Conservation (phyloP, 2,888 invertebrate genomes). For the Melolontha melolontha region DNA sequence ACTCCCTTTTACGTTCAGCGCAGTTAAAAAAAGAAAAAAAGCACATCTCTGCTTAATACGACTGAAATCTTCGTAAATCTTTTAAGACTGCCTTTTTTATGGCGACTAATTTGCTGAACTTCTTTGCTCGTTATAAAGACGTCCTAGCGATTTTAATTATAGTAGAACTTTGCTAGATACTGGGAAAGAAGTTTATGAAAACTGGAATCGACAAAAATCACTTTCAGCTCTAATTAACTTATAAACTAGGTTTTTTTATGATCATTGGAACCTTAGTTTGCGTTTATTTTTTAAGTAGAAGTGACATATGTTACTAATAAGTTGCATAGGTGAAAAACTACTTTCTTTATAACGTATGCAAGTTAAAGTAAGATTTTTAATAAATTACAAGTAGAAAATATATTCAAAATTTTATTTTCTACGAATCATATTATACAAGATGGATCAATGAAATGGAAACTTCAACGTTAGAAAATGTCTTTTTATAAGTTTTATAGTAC, state of each 20-base stretch:
- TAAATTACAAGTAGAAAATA: too few species aligned
- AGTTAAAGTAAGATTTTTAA: too few species aligned
- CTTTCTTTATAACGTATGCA: too few species aligned
- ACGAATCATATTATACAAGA: too few species aligned
- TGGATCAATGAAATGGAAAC: too few species aligned
- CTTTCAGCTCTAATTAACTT: conserved; percentile 17
- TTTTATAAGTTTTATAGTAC: too few species aligned
- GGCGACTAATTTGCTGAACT: conserved; percentile 30
- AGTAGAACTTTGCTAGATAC: conserved; percentile 11
- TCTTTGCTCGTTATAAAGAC: conserved; percentile 32
- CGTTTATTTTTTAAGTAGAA: not conserved
- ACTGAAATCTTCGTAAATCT: conserved; percentile 24
- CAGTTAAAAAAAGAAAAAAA: conserved; percentile 5
- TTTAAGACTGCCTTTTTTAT: conserved; percentile 15
- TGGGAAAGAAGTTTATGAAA: conserved; percentile 8
- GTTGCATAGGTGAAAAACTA: too few species aligned
- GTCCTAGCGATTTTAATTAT: conserved; percentile 36
- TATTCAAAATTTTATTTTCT: too few species aligned
- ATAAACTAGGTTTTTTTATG: conserved; percentile 21
- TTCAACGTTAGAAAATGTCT: too few species aligned
- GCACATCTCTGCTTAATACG: conserved; percentile 1
- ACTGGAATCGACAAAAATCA: conserved; percentile 19
- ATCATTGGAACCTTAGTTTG: not conserved
- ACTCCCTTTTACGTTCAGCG: not conserved
- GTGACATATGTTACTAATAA: not conserved